phyloP scores from a whole-genome alignment of 2,113 vertebrate genomes.

The Grantiella picta region DNA sequence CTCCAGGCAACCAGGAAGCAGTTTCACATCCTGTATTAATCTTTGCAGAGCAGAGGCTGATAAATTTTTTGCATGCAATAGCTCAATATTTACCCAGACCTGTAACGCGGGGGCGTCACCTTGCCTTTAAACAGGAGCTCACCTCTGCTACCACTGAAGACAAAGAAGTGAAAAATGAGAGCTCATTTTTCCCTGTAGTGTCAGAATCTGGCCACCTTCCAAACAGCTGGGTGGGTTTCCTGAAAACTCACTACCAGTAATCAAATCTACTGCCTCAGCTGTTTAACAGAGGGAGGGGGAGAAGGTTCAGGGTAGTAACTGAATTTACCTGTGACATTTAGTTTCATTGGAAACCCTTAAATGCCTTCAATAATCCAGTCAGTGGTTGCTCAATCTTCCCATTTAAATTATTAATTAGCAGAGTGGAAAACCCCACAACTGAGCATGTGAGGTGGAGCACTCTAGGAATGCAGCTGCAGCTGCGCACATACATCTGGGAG shows the following conservation, averaged over 20 bases:
- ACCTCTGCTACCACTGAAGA: background rate
- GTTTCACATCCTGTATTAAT: background rate
- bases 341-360: background rate
- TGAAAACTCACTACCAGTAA: background rate
- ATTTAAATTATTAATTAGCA: slow-evolving; percentile 6
- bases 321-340: background rate
- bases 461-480: background rate
- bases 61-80: background rate
- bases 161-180: background rate
- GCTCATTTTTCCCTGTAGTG: background rate
- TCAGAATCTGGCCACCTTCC: background rate
- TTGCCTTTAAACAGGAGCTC: background rate
- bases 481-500: background rate
- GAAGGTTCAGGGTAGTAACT: background rate
- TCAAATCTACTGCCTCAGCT: background rate
- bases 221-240: background rate
- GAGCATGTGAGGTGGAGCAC: background rate
- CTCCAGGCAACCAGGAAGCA: background rate
- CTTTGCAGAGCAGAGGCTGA: background rate
- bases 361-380: slow-evolving; percentile 22
- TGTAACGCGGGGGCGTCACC: background rate
- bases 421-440: background rate
- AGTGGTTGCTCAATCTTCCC: background rate
- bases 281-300: background rate
- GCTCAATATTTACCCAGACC: background rate